phyloP scores from a whole-genome alignment of 2,888 invertebrate species.

The Muscina levida region DNA sequence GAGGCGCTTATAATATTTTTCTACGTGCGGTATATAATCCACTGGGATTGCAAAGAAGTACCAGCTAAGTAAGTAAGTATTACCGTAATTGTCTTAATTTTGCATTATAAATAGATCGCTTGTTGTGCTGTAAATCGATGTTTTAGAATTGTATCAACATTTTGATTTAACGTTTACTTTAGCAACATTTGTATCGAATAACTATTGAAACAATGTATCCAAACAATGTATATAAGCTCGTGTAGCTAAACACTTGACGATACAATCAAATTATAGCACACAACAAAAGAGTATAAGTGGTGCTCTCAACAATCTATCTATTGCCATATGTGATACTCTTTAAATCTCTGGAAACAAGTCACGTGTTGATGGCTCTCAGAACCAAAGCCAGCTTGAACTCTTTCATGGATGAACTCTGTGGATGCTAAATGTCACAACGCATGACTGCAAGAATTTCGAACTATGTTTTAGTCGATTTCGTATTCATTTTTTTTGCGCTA shows the following conservation, averaged over 20 bases:
- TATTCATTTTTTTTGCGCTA: constrained; percentile 18
- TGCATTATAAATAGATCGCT: too few species aligned
- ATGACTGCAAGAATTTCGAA: constrained; percentile 47
- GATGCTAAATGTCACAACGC: constrained; percentile 46
- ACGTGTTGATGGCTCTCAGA: constrained; percentile 8
- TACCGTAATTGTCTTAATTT: too few species aligned
- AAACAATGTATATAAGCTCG: background rate
- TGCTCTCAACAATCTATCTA: background rate
- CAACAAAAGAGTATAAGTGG: background rate
- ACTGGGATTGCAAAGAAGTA: too few species aligned
- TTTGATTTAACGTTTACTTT: too few species aligned
- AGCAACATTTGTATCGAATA: too few species aligned
- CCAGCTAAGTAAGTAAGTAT: too few species aligned
- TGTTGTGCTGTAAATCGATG: too few species aligned
- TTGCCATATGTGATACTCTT: constrained; percentile 39
- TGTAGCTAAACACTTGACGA: constrained; percentile 35
- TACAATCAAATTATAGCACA: constrained; percentile 44
- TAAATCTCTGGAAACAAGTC: background rate
- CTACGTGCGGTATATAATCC: too few species aligned
- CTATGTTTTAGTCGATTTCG: constrained; percentile 2
- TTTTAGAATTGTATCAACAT: too few species aligned
- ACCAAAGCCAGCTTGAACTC: background rate
- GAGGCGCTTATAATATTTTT: too few species aligned
- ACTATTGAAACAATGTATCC: background rate
- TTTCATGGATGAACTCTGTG: constrained; percentile 24